Base-by-base conservation (phyloP, 2,888 invertebrate species). In the Lacanobia oleracea region DNA sequence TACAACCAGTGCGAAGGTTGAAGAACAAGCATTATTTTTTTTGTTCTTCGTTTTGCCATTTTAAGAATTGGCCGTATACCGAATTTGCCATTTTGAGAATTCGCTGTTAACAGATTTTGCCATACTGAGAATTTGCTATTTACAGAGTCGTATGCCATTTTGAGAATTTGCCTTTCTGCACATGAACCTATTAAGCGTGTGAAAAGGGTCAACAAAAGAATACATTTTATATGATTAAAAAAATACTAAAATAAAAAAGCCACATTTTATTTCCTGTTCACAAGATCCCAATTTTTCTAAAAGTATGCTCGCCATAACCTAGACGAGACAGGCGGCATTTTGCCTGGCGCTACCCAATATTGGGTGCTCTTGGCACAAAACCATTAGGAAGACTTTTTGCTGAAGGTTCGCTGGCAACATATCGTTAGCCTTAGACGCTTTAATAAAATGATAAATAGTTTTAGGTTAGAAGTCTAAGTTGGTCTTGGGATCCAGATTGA, bases 361-460 rank as follows among this genome's bases (percentile, higher is more conserved):
- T 43, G 0, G 54, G 16, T 60, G 21, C 14, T 60, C 16, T 60
- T 62, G 40, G 21, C 60, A 63, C 62, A 75, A 65, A 68, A 67
- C 65, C 56, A 72, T 79, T 75, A 67, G 37, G 50, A 48, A 60
- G 21, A 71, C n/a, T 73, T 81, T 82, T 75, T 72, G 68, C 61
- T 67, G n/a, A 70, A 57, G 64, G 54, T 50, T 62, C 54, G 50
- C 40, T 57, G 16, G 48, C 45, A 79, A 68, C 51, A 51, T 40
- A 65, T 62, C 33, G 37, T 43, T 68, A 45, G 27, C 45, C 60
- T 53, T 64, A 21, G 51, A 37, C 51, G 23, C 43, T 56, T 21
- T 60, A 73, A 53, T 60, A 65, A 73, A 63, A 69, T 69, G 61
- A 79, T 79, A 27, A 64, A 76, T 79, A 50, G 56, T 21, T 67